Evolutionary conservation across 35 echinoderm and acorn worm species (phyloP), one percentile per base, ranked within the genome.

Genomic region (Nesometra sesokonis): DNA sequence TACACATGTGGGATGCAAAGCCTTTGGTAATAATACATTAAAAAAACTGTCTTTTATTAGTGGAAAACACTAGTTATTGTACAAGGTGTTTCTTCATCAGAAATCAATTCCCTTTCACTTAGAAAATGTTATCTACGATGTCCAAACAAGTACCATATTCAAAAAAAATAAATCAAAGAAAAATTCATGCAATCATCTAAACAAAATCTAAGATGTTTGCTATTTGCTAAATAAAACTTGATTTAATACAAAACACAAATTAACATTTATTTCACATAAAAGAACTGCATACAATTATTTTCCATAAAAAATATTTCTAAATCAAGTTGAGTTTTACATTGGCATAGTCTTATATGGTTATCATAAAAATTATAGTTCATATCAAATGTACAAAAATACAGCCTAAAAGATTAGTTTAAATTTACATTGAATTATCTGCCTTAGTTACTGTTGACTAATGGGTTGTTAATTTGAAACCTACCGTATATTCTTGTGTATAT

Each of bases 351-450:
- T 43, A 4, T 7, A 43, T 67, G 52, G 52, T 27, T 67, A 67
- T 67, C 52, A 67, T 67, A 67, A 67, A n/a, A 67, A 67, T 67
- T 19, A 67, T 67, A 67, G n/a, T 11, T 17, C 8, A 67, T 67
- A 67, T 67, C 52, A 67, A 67, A 67, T 67, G 52, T 67, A 67
- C 52, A 67, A 67, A 67, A 67, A 67, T 67, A 67, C 52, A 67
- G 23, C 21, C 21, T 67, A 67, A n/a, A n/a, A n/a, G n/a, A n/a
- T n/a, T n/a, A n/a, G n/a, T n/a, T n/a, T n/a, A n/a, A n/a, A n/a
- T n/a, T n/a, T n/a, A n/a, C n/a, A n/a, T n/a, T n/a, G n/a, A n/a
- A n/a, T n/a, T n/a, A n/a, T n/a, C n/a, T n/a, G n/a, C n/a, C n/a
- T n/a, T n/a, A n/a, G n/a, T n/a, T n/a, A n/a, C n/a, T n/a, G n/a